Conservation (phyloP, 2,113 vertebrate species). For the Martes martes region DNA sequence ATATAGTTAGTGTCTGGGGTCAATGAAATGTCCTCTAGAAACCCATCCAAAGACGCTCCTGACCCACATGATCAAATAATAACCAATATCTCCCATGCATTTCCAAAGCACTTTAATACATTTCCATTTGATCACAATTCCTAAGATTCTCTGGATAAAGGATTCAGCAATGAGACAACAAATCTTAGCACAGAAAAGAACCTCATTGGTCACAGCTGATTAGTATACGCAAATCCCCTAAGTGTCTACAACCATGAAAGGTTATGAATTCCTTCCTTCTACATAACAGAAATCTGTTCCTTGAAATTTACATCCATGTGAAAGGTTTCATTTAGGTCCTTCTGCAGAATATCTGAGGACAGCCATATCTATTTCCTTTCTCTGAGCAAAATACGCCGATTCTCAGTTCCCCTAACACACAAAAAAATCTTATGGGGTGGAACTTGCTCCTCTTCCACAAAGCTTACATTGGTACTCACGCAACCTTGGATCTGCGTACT, state of each 20-base stretch:
- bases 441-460: not conserved
- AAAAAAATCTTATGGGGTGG: not conserved
- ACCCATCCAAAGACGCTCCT: not conserved
- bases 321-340: not conserved
- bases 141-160: not conserved
- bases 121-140: not conserved
- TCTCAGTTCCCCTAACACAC: not conserved
- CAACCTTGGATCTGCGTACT: not conserved
- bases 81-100: not conserved
- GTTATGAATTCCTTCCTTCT: not conserved
- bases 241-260: not conserved
- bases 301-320: not conserved
- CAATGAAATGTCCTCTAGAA: not conserved
- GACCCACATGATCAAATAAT: not conserved
- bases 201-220: not conserved
- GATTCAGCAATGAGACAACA: not conserved
- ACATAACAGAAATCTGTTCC: not conserved
- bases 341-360: not conserved
- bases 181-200: not conserved
- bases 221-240: not conserved
- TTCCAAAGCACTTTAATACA: not conserved
- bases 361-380: not conserved
- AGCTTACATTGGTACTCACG: not conserved
- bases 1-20: not conserved
- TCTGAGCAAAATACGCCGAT: not conserved